These are phyloP conservation scores for Drosophila malerkotliana DNA, from an alignment of 1,140 invertebrate species.

Conservation along the genomic window DNA sequence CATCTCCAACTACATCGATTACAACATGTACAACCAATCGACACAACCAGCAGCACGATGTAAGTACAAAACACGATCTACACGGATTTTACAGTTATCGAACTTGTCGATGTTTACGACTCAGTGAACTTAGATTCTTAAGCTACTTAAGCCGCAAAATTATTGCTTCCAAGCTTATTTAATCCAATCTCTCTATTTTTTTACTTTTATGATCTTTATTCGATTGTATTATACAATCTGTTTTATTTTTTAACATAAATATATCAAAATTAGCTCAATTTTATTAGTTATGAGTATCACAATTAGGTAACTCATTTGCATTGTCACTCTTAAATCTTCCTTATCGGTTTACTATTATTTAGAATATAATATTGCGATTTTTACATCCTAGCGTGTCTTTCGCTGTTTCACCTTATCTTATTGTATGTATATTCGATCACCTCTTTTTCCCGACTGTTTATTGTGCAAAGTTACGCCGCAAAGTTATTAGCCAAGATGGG, in stretches of 20 bases:
- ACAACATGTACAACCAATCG: constrained; percentile 70
- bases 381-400: constrained; percentile 44
- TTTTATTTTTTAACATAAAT: neutral
- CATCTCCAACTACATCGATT: constrained; percentile 60
- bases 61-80: constrained; percentile 83
- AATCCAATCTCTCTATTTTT: constrained; percentile 5
- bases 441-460: constrained; percentile 1
- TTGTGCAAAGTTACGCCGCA: neutral
- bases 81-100: constrained; percentile 74
- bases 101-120: constrained; percentile 63
- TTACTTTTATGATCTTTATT: neutral
- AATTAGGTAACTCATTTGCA: neutral
- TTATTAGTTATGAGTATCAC: neutral
- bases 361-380: constrained; percentile 61
- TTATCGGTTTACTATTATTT: constrained; percentile 47
- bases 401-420: constrained; percentile 27
- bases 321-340: neutral
- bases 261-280: neutral
- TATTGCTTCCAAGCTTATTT: constrained; percentile 34
- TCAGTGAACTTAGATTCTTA: constrained; percentile 31
- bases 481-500: neutral
- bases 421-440: constrained; percentile 19
- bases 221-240: neutral
- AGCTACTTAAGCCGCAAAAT: constrained; percentile 19
- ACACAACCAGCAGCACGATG: constrained; percentile 83